Conservation (phyloP, 2,888 invertebrate species). For the Aplocera efformata region DNA sequence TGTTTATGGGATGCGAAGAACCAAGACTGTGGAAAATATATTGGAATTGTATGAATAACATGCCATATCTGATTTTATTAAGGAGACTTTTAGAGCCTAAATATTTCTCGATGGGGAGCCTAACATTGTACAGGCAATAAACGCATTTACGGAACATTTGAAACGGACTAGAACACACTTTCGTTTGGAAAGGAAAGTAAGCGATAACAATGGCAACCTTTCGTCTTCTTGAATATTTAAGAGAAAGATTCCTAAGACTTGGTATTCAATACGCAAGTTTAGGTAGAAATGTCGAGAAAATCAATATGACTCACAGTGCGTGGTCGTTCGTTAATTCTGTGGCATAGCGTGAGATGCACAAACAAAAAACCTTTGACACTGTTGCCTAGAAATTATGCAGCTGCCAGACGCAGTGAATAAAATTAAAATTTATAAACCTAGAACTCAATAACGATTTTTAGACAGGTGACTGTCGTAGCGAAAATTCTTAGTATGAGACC, state of each 20-base stretch:
- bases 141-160: conserved; percentile 50
- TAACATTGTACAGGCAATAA: conserved; percentile 49
- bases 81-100: conserved; percentile 22
- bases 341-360: conserved; percentile 23
- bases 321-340: conserved; percentile 24
- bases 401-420: conserved; percentile 4
- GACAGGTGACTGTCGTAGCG: no score
- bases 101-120: conserved; percentile 17
- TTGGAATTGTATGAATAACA: conserved; percentile 8
- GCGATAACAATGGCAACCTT: conserved; percentile 46
- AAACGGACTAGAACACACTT: conserved; percentile 63
- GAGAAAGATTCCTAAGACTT: conserved; percentile 37
- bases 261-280: conserved; percentile 25
- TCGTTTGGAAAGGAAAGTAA: conserved; percentile 69
- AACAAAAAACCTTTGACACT: conserved; percentile 27
- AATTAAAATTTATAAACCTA: conserved; percentile 16
- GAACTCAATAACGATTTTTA: not conserved
- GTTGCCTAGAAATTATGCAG: conserved; percentile 28
- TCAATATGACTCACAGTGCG: conserved; percentile 25
- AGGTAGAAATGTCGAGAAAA: conserved; percentile 28
- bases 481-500: no score
- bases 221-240: conserved; percentile 46
- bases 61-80: conserved; percentile 20
- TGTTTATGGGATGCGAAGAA: conserved; percentile 8
- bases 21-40: conserved; percentile 8